These are phyloP conservation scores for Anthrax anthrax DNA, from an alignment of 2,888 invertebrate genomes.

Conservation along the genomic window DNA sequence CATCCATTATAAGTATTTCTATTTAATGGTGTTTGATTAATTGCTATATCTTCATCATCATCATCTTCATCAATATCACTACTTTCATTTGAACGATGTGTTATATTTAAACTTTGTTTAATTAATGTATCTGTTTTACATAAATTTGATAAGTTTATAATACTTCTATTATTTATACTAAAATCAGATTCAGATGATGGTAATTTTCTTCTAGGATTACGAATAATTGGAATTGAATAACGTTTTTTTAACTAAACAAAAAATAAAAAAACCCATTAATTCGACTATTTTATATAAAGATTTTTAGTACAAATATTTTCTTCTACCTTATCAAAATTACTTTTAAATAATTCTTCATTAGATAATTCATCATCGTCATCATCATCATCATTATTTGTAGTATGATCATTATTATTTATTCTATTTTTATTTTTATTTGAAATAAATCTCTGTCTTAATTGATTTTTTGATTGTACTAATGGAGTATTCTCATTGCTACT, in stretches of 20 bases:
- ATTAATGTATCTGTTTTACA: not conserved
- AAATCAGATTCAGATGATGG: not conserved
- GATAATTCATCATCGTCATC: not conserved
- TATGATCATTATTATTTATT: not conserved
- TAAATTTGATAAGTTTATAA: not conserved
- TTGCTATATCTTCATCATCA: slow-evolving; percentile 44
- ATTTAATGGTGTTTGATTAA: slow-evolving; percentile 36
- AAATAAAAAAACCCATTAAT: not conserved
- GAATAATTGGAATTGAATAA: not conserved
- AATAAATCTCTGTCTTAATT: not conserved
- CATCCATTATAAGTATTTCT: slow-evolving; percentile 38
- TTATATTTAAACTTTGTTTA: too few relatives aligned
- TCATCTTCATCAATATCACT: slow-evolving; percentile 34
- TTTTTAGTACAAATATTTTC: too few relatives aligned
- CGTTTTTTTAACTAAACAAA: not conserved
- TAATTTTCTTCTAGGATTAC: not conserved
- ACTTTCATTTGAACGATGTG: slow-evolving; percentile 17
- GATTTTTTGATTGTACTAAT: not conserved
- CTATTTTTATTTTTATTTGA: not conserved
- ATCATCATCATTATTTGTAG: not conserved
- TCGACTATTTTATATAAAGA: too few relatives aligned
- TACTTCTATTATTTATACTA: not conserved
- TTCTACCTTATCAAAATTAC: slow-evolving; percentile 2
- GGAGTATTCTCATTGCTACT: not conserved
- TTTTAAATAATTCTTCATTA: slow-evolving; percentile 1